phyloP scores from a whole-genome alignment of 2,888 invertebrate genomes.

The Syrista parreyssii region DNA sequence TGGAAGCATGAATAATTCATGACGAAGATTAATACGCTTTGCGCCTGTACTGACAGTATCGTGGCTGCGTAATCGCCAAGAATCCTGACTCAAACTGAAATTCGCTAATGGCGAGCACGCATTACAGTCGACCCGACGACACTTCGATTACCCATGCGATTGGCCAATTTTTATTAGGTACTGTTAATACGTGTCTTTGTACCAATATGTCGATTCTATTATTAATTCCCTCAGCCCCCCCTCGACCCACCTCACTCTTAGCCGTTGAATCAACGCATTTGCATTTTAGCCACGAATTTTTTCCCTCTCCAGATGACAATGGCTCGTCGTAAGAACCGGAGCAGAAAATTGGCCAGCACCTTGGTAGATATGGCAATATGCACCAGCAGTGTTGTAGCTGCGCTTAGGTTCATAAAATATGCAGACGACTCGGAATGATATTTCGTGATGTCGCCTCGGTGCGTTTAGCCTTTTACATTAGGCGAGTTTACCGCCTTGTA shows the following conservation, averaged over 20 bases:
- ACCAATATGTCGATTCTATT: no score
- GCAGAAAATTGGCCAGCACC: not conserved
- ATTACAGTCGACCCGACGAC: not conserved
- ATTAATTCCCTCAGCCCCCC: not conserved
- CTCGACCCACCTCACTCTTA: no score
- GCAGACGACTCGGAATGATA: not conserved
- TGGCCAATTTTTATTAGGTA: not conserved
- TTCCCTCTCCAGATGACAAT: not conserved
- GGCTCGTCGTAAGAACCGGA: not conserved
- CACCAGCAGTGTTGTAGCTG: not conserved
- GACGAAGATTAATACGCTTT: constrained; percentile 11
- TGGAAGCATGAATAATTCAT: constrained; percentile 10
- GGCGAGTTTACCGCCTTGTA: not conserved
- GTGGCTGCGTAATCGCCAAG: not conserved
- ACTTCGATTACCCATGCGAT: not conserved
- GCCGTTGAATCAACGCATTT: not conserved
- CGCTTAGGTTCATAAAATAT: not conserved
- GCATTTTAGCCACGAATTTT: not conserved
- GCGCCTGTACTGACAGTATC: constrained; percentile 1
- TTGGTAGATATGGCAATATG: not conserved
- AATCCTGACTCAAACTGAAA: not conserved
- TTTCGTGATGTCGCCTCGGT: not conserved
- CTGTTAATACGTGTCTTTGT: not conserved
- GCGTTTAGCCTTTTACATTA: not conserved
- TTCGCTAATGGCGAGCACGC: constrained; percentile 1